These are phyloP conservation scores for Bergia puertoricense DNA, from an alignment of 92 coral and sea anemone genomes.

Conservation along the genomic window DNA sequence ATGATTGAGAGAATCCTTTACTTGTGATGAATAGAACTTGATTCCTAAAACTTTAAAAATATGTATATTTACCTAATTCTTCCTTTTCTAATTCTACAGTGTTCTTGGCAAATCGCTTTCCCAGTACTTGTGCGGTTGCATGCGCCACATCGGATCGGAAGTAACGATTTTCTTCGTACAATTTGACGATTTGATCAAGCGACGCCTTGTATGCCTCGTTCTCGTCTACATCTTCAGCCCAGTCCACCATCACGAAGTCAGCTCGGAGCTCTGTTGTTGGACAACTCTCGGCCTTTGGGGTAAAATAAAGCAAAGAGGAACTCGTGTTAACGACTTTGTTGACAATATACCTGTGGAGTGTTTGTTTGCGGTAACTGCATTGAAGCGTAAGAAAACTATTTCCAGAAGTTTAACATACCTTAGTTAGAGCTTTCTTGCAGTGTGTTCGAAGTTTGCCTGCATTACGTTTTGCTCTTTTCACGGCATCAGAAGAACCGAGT, in stretches of 20 bases:
- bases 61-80: conserved; percentile 45
- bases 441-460: conserved; percentile 47
- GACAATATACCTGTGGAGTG: too few relatives aligned
- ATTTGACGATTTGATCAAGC: conserved; percentile 45
- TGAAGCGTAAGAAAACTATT: background rate
- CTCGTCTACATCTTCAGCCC: conserved; percentile 65
- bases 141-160: conserved; percentile 62
- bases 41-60: background rate
- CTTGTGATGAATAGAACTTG: too few relatives aligned
- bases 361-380: too few relatives aligned
- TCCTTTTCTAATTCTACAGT: conserved; percentile 43
- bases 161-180: conserved; percentile 54
- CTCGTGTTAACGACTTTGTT: background rate
- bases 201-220: conserved; percentile 57
- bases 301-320: background rate
- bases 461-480: conserved; percentile 68
- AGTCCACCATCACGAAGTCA: conserved; percentile 62
- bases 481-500: conserved; percentile 70
- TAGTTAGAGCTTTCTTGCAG: background rate
- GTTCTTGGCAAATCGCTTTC: conserved; percentile 34
- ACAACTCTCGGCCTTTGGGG: conserved; percentile 25
- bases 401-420: background rate
- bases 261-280: conserved; percentile 35
- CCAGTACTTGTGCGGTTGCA: conserved; percentile 67
- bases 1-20: too few relatives aligned